phyloP scores from a whole-genome alignment of 2,888 invertebrate genomes.

The Meloe dianella region DNA sequence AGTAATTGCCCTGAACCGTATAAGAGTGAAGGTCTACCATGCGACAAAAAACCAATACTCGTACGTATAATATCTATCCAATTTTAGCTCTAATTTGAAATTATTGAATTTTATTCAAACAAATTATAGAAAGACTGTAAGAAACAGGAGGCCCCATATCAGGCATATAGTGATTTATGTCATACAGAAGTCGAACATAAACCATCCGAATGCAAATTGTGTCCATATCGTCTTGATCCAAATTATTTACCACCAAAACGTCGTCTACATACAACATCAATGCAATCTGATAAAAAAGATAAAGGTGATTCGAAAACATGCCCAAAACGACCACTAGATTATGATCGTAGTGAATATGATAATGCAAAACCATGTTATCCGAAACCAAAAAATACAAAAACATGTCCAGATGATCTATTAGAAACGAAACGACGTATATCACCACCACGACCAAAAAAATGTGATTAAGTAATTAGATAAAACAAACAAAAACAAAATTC shows the following conservation, averaged over 20 bases:
- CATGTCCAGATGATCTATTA: neutral
- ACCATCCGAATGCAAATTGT: slow-evolving; percentile 43
- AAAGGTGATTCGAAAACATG: neutral
- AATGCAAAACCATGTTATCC: neutral
- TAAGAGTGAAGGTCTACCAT: neutral
- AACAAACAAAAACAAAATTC: too few species aligned
- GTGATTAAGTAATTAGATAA: neutral
- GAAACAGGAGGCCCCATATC: slow-evolving; percentile 46
- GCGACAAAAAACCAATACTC: neutral
- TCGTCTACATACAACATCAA: slow-evolving; percentile 33
- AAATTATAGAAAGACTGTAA: slow-evolving; percentile 35
- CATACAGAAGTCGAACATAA: slow-evolving; percentile 39
- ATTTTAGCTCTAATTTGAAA: neutral
- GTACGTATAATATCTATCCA: slow-evolving; percentile 13
- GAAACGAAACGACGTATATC: neutral
- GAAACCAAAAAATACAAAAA: neutral
- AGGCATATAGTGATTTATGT: slow-evolving; percentile 47
- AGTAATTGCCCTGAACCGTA: slow-evolving; percentile 10
- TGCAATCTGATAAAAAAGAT: neutral
- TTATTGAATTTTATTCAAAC: too few species aligned
- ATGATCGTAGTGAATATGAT: neutral
- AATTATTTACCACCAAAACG: slow-evolving; percentile 41
- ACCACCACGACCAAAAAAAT: neutral
- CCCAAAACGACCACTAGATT: neutral
- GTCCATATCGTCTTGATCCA: slow-evolving; percentile 44